Conservation (phyloP, 2,113 vertebrate species). For the Peromyscus leucopus region DNA sequence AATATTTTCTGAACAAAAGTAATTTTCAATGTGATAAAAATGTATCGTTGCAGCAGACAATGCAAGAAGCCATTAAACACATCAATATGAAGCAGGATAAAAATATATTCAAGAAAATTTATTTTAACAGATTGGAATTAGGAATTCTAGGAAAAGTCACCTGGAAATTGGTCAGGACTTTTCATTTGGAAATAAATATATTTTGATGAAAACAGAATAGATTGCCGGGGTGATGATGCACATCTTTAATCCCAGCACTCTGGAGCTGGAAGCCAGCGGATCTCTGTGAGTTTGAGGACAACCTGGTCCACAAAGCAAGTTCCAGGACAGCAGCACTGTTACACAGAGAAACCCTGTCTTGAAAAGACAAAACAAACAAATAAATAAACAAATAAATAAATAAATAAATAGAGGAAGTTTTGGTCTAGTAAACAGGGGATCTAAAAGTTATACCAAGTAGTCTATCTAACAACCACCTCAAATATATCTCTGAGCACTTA, state of each 20-base stretch:
- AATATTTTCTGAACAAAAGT: not conserved
- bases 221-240: not conserved
- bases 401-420: not conserved
- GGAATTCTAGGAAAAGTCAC: not conserved
- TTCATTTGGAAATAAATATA: conserved; percentile 64
- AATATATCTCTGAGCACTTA: conserved; percentile 43
- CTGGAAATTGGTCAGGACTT: not conserved
- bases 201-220: conserved; percentile 30
- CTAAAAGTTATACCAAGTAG: conserved; percentile 46
- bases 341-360: not conserved
- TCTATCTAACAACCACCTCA: conserved; percentile 57
- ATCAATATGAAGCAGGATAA: not conserved
- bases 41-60: not conserved
- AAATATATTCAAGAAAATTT: not conserved
- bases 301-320: not conserved
- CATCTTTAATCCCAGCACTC: not conserved
- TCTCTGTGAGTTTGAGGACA: not conserved
- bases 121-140: not conserved
- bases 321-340: not conserved
- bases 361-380: not conserved
- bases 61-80: not conserved
- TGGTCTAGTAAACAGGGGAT: conserved; percentile 60
- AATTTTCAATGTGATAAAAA: not conserved
- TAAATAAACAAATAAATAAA: not conserved
- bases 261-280: not conserved